Evolutionary conservation across 2,888 invertebrate species (phyloP), one percentile per base, ranked within the genome.

Genomic region (Alsophila aescularia): DNA sequence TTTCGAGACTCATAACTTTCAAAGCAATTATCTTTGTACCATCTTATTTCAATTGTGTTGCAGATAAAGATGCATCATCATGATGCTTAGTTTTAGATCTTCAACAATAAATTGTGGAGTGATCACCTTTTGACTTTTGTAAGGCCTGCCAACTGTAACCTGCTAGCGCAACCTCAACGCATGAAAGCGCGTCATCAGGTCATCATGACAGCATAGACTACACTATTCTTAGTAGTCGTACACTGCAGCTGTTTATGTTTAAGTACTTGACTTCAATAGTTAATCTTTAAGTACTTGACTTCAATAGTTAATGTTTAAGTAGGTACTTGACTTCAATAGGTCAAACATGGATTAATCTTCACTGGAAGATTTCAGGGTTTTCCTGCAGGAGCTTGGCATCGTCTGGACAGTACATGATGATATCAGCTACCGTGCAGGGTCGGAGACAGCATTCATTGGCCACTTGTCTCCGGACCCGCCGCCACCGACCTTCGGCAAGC

Each of bases 401-500:
- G 9, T 79, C 71, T 0, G 87, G 83, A 37, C 90, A 90, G 67
- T 90, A 90, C 72, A 67, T 70, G 34, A 89, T 83, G 53, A 90
- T 75, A 52, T 83, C 81, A 4, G 73, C 80, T 0, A 90, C 78
- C 0, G 83, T 86, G 56, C 90, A 90, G 0, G 87, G 65, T 0
- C 65, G 66, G 6, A 82, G 74, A 51, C 90, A 90, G 62, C 90
- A 90, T 45, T 90, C 84, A 2, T 65, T 73, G 1, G 85, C 88
- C 0, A 90, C 81, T 57, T 88, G 87, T 36, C 89, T 67, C 8
- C 83, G 77, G 39, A 83, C 73, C 31, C 90, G 80, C 27, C 70
- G 68, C 82, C 81, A 81, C 0, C 69, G 72, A 24, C 73, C 68
- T 32, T 72, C 73, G 6, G 70, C 69, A 0, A 78, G 61, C n/a